Evolutionary conservation across 2,113 vertebrate genomes (phyloP).

Genomic region (Seriola rivoliana): DNA sequence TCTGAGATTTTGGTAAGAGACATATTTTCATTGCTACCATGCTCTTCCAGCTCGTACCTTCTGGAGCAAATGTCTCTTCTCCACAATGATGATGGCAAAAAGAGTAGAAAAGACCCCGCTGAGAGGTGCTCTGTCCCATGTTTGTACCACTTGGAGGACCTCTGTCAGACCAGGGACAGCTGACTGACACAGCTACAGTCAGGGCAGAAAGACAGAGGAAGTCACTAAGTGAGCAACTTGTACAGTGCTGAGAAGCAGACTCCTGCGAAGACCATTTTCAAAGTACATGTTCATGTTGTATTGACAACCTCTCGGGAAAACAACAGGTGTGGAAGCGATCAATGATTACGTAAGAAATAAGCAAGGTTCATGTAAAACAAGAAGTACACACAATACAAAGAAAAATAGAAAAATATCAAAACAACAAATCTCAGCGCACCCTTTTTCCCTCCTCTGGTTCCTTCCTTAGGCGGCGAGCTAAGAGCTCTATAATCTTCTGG

Average conservation of each 20-base stretch:
- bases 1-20: neutral
- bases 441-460: slow-evolving; percentile 86
- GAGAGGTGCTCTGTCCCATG: slow-evolving; percentile 79
- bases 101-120: slow-evolving; percentile 88
- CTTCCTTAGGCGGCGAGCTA: slow-evolving; percentile 84
- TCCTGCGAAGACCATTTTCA: neutral
- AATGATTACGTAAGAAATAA: neutral
- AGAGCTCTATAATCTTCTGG: slow-evolving; percentile 90
- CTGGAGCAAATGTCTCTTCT: slow-evolving; percentile 85
- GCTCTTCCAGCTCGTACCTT: slow-evolving; percentile 82
- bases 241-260: neutral
- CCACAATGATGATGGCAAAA: slow-evolving; percentile 88
- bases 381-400: neutral
- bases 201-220: slow-evolving; percentile 4
- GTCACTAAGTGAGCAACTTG: neutral
- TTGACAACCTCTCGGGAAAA: neutral
- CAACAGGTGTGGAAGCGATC: neutral
- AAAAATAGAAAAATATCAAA: neutral
- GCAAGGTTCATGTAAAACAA: neutral
- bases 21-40: neutral
- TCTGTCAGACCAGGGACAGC: slow-evolving; percentile 84
- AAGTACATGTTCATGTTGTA: neutral
- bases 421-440: slow-evolving; percentile 76
- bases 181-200: slow-evolving; percentile 86
- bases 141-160: slow-evolving; percentile 86